Evolutionary conservation across 23 tunicate species (phyloP).

Genomic region (Trididemnum nubilum): DNA sequence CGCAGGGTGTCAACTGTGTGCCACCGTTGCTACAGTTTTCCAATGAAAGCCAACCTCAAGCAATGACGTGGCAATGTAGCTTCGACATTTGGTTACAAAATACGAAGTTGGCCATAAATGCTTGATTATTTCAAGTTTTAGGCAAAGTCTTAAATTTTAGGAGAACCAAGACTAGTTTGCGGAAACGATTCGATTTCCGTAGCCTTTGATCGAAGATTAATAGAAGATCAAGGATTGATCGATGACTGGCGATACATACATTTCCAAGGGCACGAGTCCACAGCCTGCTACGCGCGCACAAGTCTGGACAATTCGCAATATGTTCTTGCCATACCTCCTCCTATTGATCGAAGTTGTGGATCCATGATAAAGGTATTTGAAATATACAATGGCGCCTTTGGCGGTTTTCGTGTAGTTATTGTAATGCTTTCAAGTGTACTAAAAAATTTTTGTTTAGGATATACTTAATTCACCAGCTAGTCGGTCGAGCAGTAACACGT

Average conservation of each 20-base stretch:
- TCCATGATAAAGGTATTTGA: slow-evolving; percentile 59
- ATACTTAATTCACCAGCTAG: too few relatives aligned
- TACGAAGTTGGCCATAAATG: too few relatives aligned
- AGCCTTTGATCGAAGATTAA: slow-evolving; percentile 63
- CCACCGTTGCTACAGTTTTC: too few relatives aligned
- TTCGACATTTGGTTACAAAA: too few relatives aligned
- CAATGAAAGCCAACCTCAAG: too few relatives aligned
- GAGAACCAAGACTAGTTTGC: slow-evolving; percentile 56
- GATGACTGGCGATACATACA: slow-evolving; percentile 57
- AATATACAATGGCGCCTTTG: too few relatives aligned
- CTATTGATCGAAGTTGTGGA: slow-evolving; percentile 86
- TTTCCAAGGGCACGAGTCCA: slow-evolving; percentile 55
- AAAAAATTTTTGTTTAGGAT: too few relatives aligned
- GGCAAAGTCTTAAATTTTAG: slow-evolving; percentile 40
- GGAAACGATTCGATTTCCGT: slow-evolving; percentile 70
- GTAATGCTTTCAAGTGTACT: neutral
- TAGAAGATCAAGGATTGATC: slow-evolving; percentile 73
- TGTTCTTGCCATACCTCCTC: slow-evolving; percentile 75
- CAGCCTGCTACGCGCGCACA: slow-evolving; percentile 51
- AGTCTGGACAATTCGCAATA: slow-evolving; percentile 33
- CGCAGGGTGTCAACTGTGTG: too few relatives aligned
- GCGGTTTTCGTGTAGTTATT: neutral
- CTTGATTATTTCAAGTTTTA: too few relatives aligned
- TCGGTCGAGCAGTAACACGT: too few relatives aligned
- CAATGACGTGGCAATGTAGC: too few relatives aligned